phyloP scores from a whole-genome alignment of 2,113 vertebrate genomes.

The Gopherus evgoodei region DNA sequence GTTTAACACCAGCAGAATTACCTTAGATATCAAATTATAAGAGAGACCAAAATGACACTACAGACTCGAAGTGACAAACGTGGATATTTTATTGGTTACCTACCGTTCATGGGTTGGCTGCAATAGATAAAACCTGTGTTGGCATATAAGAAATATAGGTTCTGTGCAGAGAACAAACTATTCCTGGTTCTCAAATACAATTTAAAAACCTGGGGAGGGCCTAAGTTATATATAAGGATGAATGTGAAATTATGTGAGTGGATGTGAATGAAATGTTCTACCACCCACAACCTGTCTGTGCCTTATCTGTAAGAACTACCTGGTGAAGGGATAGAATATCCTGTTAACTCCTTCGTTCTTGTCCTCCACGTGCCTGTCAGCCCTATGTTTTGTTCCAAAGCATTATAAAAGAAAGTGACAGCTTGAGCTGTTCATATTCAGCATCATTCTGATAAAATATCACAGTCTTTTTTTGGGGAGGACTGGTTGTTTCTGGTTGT shows the following conservation, averaged over 20 bases:
- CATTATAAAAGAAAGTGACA: accelerated
- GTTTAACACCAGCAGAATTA: not conserved
- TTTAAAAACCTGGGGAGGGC: not conserved
- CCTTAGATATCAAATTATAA: not conserved
- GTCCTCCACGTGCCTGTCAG: not conserved
- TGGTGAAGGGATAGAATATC: not conserved
- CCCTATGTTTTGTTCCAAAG: not conserved
- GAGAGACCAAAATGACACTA: not conserved
- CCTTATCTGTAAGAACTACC: not conserved
- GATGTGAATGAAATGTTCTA: not conserved
- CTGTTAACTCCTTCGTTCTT: not conserved
- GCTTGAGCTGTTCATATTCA: not conserved
- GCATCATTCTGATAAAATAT: not conserved
- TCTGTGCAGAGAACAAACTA: not conserved
- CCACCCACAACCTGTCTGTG: not conserved
- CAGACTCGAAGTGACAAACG: not conserved
- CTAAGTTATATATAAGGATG: not conserved
- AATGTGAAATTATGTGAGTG: not conserved
- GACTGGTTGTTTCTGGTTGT: not conserved
- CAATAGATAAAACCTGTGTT: not conserved
- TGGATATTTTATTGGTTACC: not conserved
- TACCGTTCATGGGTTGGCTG: not conserved
- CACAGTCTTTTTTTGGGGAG: too few species aligned
- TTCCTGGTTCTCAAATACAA: not conserved
- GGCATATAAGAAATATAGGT: not conserved